A percentile compares a stretch with the other conserved stretches of the same genome.
Evolutionary conservation across 2,113 vertebrate genomes (phyloP).

Genomic region (Numenius arquata): DNA sequence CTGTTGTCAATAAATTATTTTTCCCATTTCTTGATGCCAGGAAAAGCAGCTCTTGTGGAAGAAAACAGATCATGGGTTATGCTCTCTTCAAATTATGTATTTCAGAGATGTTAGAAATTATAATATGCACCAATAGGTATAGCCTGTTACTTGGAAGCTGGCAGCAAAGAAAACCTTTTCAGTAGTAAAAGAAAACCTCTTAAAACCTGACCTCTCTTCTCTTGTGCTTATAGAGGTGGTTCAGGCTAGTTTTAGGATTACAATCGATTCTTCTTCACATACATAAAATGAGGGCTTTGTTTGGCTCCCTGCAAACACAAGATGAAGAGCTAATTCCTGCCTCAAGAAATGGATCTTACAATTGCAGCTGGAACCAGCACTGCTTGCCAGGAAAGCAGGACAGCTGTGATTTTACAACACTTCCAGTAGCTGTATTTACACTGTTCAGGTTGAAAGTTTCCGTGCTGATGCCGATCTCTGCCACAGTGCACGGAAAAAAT

Average conservation of each 20-base stretch:
- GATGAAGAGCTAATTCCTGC: neutral
- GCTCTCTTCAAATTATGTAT: neutral
- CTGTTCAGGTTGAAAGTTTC: neutral
- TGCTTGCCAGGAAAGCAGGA: neutral
- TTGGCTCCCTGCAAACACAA: neutral
- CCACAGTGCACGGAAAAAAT: neutral
- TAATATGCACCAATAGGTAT: neutral
- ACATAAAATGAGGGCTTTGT: neutral
- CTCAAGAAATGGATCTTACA: neutral
- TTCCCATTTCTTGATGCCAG: slow-evolving; percentile 41
- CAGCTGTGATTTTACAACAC: neutral
- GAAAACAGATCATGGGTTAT: neutral
- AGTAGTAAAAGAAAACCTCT: neutral
- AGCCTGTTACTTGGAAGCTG: neutral
- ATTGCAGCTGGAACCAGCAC: neutral
- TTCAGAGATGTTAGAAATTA: neutral
- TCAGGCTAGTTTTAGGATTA: neutral
- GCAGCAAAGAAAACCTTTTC: neutral
- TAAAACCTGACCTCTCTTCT: neutral
- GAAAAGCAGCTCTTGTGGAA: slow-evolving; percentile 20
- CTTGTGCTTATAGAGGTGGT: neutral
- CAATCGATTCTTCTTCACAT: neutral
- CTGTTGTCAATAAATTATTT: slow-evolving; percentile 9
- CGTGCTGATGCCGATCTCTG: neutral
- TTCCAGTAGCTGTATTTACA: neutral